Evolutionary conservation across 2,797 vertebrate species (phyloP).

Genomic region (Poeciliopsis turneri): DNA sequence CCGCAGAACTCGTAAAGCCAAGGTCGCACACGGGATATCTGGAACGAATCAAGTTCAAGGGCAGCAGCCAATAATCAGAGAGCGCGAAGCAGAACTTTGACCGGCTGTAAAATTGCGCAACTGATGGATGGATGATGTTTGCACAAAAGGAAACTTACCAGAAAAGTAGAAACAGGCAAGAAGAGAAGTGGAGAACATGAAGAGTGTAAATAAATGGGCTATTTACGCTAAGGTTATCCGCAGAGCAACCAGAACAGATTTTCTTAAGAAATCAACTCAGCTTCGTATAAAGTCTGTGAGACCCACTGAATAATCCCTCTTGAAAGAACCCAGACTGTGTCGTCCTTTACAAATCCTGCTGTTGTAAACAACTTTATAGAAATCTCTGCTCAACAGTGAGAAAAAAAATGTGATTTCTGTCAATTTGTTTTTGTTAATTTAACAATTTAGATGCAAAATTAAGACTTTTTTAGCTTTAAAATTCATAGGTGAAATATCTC

Average conservation of each 20-base stretch:
- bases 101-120: constrained; percentile 4
- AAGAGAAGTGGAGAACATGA: not conserved
- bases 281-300: not conserved
- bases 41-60: constrained; percentile 9
- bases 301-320: not conserved
- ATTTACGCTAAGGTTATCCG: not conserved
- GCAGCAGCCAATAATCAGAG: not conserved
- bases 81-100: not conserved
- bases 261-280: not conserved
- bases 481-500: not conserved
- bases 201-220: not conserved
- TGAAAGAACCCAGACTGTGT: not conserved
- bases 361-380: not conserved
- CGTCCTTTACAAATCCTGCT: not conserved
- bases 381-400: not conserved
- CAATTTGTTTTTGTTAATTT: not conserved
- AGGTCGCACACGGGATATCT: not conserved
- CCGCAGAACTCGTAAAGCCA: not conserved
- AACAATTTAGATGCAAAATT: not conserved
- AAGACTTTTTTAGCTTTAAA: not conserved
- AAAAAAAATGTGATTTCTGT: not conserved
- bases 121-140: not conserved
- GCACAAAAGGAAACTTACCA: not conserved
- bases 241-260: not conserved
- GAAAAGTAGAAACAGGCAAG: not conserved